Evolutionary conservation across 2,113 vertebrate genomes (phyloP), one percentile per base, ranked within the genome.

Genomic region (Plectropomus leopardus): DNA sequence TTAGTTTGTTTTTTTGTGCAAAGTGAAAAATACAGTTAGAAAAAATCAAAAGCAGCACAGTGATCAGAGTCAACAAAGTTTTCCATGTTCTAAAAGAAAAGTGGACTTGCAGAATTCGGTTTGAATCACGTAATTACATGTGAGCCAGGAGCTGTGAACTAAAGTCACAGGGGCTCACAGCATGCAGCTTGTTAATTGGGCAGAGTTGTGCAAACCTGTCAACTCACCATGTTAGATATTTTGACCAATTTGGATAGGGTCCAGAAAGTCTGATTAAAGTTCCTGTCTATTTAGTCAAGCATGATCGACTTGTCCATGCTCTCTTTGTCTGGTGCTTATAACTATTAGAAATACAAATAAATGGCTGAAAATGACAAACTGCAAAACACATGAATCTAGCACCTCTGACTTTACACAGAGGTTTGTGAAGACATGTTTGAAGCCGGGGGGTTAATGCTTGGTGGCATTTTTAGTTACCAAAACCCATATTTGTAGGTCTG

Each of bases 141-240:
- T 8, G 61, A 32, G 57, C 32, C 16, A 69, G 47, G 19, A 34
- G 50, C 23, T 44, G 60, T 80, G 66, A 76, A 57, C 63, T 79
- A 57, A 78, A 59, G 40, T 88, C 80, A 76, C 48, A 78, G 26
- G 82, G 50, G 42, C 57, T 32, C 88, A 36, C 89, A 84, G 89
- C 86, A 57, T 54, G 89, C 3, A 32, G 60, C 80, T 34, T 47
- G 51, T 76, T 91, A 88, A 91, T 86, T 92, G 91, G 89, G 55
- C 54, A 36, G 28, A 78, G 76, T 82, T 81, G 71, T 84, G 78
- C 65, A 76, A 72, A 78, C 36, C 72, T 83, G 73, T 85, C 85
- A 65, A 47, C 34, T 13, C 24, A 1, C 26, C 9, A 17, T 60
- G 32, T 82, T 60, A 15, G 10, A 45, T 30, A 58, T 65, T 80